phyloP scores from a whole-genome alignment of 2,113 vertebrate genomes.

The Cathartes aura region DNA sequence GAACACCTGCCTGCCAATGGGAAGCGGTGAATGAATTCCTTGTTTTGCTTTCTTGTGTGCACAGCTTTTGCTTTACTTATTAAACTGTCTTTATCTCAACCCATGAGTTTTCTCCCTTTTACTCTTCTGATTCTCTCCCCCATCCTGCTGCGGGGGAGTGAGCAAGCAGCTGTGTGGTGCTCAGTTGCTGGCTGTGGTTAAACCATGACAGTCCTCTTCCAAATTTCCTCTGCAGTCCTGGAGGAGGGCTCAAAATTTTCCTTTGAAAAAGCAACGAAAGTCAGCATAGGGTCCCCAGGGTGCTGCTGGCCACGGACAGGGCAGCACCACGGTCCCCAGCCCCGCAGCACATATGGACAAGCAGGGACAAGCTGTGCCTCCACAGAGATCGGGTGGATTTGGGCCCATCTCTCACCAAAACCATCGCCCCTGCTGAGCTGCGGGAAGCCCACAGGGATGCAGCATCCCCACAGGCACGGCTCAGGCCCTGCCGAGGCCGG shows the following conservation, averaged over 20 bases:
- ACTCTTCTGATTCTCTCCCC: not conserved
- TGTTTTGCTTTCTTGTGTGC: not conserved
- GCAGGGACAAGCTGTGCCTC: not conserved
- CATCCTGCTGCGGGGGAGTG: not conserved
- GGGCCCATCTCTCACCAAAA: not conserved
- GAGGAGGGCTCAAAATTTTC: not conserved
- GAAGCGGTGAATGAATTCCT: not conserved
- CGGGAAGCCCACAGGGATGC: accelerated
- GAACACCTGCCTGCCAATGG: no score
- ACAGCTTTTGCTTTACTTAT: not conserved
- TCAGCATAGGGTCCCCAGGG: not conserved
- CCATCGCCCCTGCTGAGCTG: not conserved
- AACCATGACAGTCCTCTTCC: not conserved
- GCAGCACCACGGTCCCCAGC: accelerated
- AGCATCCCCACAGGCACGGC: not conserved
- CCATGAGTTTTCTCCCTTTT: not conserved
- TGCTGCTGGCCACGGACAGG: not conserved
- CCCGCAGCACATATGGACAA: accelerated
- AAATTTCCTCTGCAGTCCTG: not conserved
- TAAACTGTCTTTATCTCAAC: not conserved
- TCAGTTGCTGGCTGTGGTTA: not conserved
- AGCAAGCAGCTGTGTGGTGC: not conserved
- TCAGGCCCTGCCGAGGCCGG: not conserved
- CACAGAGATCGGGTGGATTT: not conserved
- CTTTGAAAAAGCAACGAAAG: not conserved